Percentiles rank a stretch among this genome's conserved stretches.
Evolutionary conservation across 2,113 vertebrate species (phyloP).

Genomic region (Apus apus): DNA sequence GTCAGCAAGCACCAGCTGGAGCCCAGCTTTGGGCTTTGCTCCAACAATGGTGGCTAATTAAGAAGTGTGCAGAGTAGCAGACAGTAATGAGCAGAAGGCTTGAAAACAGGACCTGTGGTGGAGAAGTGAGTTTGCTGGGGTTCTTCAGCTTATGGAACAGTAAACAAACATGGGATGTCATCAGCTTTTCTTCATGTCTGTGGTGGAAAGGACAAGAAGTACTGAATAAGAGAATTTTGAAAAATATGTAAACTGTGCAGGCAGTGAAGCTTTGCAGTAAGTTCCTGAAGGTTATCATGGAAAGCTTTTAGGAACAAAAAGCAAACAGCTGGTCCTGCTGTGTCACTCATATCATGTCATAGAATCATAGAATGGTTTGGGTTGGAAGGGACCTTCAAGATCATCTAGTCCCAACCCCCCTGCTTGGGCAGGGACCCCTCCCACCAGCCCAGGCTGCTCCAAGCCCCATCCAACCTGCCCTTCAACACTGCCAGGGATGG

Average conservation of each 20-base stretch:
- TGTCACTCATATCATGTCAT: neutral
- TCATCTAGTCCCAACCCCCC: too few species aligned
- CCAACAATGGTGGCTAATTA: neutral
- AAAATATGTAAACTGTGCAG: neutral
- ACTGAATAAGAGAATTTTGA: neutral
- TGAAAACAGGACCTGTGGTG: neutral
- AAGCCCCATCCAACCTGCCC: too few species aligned
- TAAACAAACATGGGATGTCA: rapidly evolving
- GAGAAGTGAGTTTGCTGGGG: neutral
- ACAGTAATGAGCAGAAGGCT: neutral
- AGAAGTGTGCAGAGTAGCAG: neutral
- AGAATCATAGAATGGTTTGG: too few species aligned
- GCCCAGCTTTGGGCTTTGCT: neutral
- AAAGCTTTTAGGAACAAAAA: neutral
- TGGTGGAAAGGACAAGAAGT: neutral
- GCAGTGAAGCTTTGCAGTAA: neutral
- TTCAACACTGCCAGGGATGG: too few species aligned
- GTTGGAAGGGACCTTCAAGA: too few species aligned
- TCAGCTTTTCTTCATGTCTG: neutral
- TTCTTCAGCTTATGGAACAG: neutral
- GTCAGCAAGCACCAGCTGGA: neutral
- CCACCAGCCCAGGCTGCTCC: too few species aligned
- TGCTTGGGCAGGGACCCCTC: too few species aligned
- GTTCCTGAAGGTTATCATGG: neutral
- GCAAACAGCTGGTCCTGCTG: neutral